These are phyloP conservation scores for Phocoena sinus DNA, from an alignment of 2,113 vertebrate species.

Conservation along the genomic window DNA sequence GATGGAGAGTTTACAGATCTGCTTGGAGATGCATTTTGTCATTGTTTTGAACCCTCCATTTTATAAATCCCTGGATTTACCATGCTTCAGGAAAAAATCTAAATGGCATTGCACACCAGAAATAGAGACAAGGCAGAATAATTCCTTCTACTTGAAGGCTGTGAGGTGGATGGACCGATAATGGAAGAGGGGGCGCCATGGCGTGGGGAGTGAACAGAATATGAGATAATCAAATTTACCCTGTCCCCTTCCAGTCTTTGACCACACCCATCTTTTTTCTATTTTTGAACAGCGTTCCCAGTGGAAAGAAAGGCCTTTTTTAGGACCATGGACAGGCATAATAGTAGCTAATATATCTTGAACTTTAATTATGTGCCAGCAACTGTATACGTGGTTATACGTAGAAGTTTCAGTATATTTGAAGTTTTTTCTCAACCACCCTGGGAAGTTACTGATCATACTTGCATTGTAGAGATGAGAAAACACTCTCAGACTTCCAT, in stretches of 20 bases:
- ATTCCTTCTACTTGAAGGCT: not conserved
- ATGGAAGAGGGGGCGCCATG: not conserved
- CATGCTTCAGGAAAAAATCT: not conserved
- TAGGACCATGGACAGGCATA: not conserved
- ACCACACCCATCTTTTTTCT: not conserved
- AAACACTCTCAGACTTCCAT: not conserved
- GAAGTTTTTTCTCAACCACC: not conserved
- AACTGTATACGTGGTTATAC: not conserved
- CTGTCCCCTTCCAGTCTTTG: not conserved
- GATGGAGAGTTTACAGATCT: not conserved
- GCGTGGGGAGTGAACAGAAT: not conserved
- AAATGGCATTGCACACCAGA: not conserved
- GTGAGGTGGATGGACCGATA: not conserved
- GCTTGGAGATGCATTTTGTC: not conserved
- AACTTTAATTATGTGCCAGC: not conserved
- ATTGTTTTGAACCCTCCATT: not conserved
- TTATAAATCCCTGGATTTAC: conserved; percentile 18
- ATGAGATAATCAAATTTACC: not conserved
- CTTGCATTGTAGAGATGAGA: not conserved
- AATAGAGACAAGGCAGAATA: not conserved
- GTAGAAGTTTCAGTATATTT: not conserved
- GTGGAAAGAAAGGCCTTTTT: not conserved
- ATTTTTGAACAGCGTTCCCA: not conserved
- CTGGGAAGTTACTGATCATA: not conserved
- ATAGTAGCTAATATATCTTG: not conserved